Evolutionary conservation across 2,113 vertebrate species (phyloP), one percentile per base, ranked within the genome.

Genomic region (Rissa tridactyla): DNA sequence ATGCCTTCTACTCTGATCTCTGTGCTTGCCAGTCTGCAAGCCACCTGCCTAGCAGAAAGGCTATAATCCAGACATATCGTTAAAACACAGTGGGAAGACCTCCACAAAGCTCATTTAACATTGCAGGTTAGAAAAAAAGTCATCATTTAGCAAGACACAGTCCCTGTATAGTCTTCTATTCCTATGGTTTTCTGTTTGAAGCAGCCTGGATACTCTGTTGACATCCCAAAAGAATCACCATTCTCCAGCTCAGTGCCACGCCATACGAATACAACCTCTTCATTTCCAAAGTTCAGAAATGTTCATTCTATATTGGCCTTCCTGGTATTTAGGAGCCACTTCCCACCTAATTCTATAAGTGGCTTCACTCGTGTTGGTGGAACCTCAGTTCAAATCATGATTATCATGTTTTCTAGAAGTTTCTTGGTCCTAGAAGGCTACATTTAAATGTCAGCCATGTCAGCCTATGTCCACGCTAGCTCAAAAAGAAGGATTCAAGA

Each of bases 331-430:
- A 44, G 23, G 23, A 11, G 11, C 38, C 15, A 54, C 57, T 95
- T 90, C 44, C 23, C 40, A 54, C 49, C 10, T 34, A 25, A n/a
- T 30, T 58, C 87, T 76, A 79, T 21, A 18, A 72, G 16, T 18
- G 10, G 3, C 36, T 79, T 88, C 36, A 76, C 18, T 70, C 18
- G 5, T 15, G 27, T 25, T 52, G 34, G 13, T 88, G 58, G 54
- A 64, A 76, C 8, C 7, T 27, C 23, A n/a, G 5, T 8, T 16
- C 15, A 49, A 64, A 72, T 58, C 10, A 38, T 15, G 34, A 54
- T 47, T 18, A 29, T 6, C 9, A 18, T 9, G 15, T 54, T 81
- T 46, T 15, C 34, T 29, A 30, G 0, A 3, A 34, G 11, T 44
- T 90, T 92, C 30, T 83, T 66, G 23, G 32, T 55, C 54, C 51